Conservation (phyloP, 2,888 invertebrate genomes). For the Scaptomyza reducta region DNA sequence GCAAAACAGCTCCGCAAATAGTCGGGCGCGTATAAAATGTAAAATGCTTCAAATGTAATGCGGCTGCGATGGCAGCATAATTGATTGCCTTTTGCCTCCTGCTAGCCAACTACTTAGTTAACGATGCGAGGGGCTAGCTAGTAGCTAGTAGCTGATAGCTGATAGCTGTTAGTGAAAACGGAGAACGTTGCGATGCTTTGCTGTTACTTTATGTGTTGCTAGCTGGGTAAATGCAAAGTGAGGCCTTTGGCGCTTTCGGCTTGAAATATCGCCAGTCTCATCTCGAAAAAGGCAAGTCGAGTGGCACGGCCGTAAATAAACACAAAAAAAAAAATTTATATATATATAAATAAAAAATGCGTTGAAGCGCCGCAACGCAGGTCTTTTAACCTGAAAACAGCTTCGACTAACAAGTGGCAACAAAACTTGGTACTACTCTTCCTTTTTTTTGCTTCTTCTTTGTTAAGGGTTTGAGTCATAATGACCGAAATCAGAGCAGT, state of each 20-base stretch:
- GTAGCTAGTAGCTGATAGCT: slow-evolving; percentile 3
- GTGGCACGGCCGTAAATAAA: slow-evolving; percentile 45
- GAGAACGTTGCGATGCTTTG: slow-evolving; percentile 13
- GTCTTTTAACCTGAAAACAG: slow-evolving; percentile 16
- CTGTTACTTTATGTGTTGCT: slow-evolving; percentile 9
- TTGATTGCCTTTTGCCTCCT: slow-evolving; percentile 61
- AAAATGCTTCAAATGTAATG: slow-evolving; percentile 66
- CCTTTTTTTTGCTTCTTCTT: neutral
- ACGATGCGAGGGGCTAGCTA: neutral
- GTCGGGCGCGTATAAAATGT: slow-evolving; percentile 42
- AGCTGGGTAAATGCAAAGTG: slow-evolving; percentile 52
- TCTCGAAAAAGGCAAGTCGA: slow-evolving; percentile 20
- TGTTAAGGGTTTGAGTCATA: slow-evolving; percentile 40
- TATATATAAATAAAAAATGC: too few species aligned
- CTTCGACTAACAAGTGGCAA: neutral
- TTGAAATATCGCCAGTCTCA: slow-evolving; percentile 61
- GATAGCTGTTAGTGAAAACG: slow-evolving; percentile 7
- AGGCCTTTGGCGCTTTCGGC: slow-evolving; percentile 27
- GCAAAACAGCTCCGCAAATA: slow-evolving; percentile 10
- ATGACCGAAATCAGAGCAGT: slow-evolving; percentile 71
- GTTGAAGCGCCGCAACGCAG: neutral
- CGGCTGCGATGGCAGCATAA: slow-evolving; percentile 63
- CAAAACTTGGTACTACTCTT: neutral
- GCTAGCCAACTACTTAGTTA: slow-evolving; percentile 2
- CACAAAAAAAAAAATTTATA: too few species aligned